Evolutionary conservation across 2,113 vertebrate species (phyloP).

Genomic region (Peromyscus leucopus): DNA sequence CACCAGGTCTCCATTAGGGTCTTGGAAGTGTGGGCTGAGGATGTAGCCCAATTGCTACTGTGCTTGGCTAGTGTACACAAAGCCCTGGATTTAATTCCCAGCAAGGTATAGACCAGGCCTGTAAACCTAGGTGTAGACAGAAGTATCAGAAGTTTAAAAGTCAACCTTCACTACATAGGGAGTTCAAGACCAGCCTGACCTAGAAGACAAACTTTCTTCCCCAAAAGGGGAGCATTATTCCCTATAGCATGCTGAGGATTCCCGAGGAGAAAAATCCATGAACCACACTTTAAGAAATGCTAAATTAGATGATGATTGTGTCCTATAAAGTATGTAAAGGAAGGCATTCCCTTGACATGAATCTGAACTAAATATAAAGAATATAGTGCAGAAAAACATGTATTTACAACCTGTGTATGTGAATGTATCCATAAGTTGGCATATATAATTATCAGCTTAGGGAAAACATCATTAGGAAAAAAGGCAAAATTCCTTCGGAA

Average conservation of each 20-base stretch:
- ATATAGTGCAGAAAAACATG: background rate
- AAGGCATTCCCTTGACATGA: background rate
- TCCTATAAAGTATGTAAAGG: background rate
- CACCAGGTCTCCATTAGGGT: background rate
- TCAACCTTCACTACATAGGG: background rate
- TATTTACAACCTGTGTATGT: background rate
- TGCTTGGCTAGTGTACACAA: background rate
- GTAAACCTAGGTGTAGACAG: background rate
- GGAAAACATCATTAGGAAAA: background rate
- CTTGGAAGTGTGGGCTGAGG: background rate
- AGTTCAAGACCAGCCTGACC: background rate
- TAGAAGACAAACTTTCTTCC: background rate
- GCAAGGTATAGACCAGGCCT: background rate
- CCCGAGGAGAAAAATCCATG: background rate
- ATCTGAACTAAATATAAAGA: constrained; percentile 44
- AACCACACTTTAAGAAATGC: background rate
- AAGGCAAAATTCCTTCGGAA: constrained; percentile 15
- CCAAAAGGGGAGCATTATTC: background rate
- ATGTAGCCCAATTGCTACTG: background rate
- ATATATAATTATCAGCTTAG: constrained; percentile 42
- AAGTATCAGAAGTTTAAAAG: background rate
- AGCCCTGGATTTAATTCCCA: background rate
- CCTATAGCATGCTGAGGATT: background rate
- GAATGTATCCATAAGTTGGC: background rate
- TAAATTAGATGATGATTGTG: background rate